phyloP scores from a whole-genome alignment of 2,113 vertebrate genomes.

The Turdus rufiventris region DNA sequence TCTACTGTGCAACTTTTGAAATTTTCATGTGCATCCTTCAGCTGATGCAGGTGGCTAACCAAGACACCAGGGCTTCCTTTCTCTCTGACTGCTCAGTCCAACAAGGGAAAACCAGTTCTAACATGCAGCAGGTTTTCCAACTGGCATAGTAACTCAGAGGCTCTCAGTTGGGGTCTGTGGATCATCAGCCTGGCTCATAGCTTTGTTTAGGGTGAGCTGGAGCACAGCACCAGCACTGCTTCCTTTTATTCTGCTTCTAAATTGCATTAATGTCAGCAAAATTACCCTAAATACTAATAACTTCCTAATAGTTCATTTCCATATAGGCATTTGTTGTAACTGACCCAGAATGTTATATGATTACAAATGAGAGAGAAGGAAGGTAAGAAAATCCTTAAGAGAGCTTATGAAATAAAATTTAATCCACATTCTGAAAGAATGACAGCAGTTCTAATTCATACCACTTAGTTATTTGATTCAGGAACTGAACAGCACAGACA shows the following conservation, averaged over 20 bases:
- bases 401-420: not conserved
- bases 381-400: not conserved
- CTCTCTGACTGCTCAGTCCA: not conserved
- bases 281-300: constrained; percentile 26
- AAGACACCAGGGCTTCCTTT: not conserved
- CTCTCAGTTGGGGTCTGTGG: not conserved
- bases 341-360: not conserved
- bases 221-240: not conserved
- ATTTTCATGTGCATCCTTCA: not conserved
- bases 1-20: not conserved
- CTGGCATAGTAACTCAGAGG: not conserved
- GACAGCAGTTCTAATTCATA: not conserved
- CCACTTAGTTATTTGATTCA: not conserved
- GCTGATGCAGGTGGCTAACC: not conserved
- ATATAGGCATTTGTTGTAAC: not conserved
- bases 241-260: constrained; percentile 34
- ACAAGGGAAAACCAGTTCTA: not conserved
- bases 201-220: not conserved
- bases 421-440: not conserved
- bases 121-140: not conserved
- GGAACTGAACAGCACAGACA: not conserved
- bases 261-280: constrained; percentile 35
- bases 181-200: not conserved
- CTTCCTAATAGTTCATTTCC: constrained; percentile 46
- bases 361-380: not conserved